These are phyloP conservation scores for Drosophila lacertosa DNA, from an alignment of 1,140 invertebrate species.

Conservation along the genomic window DNA sequence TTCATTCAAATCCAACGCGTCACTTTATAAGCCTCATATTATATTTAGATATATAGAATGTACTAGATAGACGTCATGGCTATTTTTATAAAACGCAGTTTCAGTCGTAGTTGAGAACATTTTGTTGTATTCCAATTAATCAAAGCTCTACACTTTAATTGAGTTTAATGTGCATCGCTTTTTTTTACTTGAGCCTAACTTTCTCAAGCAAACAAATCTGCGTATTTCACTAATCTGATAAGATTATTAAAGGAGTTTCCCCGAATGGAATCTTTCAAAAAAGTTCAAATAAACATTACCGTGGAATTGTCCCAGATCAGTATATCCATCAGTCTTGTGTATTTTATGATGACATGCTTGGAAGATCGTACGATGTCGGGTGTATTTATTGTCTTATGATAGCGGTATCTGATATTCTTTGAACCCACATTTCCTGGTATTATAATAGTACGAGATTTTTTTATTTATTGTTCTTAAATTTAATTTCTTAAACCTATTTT, in stretches of 20 bases:
- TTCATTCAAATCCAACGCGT: conserved; percentile 7
- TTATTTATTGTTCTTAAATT: too few species aligned
- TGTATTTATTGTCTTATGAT: conserved; percentile 29
- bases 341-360: conserved; percentile 9
- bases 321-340: conserved; percentile 12
- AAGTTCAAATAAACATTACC: not conserved
- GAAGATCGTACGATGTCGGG: not conserved
- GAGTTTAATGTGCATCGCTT: too few species aligned
- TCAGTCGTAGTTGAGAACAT: not conserved
- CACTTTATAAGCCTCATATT: not conserved
- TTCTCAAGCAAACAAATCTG: not conserved
- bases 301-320: conserved; percentile 5
- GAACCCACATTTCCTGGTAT: conserved; percentile 46
- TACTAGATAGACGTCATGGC: not conserved
- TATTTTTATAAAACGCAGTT: conserved; percentile 16
- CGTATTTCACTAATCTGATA: too few species aligned
- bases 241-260: not conserved
- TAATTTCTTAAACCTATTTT: too few species aligned
- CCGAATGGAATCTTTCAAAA: not conserved
- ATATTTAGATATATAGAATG: conserved; percentile 1
- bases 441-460: too few species aligned
- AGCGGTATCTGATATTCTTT: conserved; percentile 38
- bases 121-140: not conserved
- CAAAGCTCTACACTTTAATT: not conserved
- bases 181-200: not conserved